These are phyloP conservation scores for Apeira syringaria DNA, from an alignment of 2,888 invertebrate genomes.

Conservation along the genomic window DNA sequence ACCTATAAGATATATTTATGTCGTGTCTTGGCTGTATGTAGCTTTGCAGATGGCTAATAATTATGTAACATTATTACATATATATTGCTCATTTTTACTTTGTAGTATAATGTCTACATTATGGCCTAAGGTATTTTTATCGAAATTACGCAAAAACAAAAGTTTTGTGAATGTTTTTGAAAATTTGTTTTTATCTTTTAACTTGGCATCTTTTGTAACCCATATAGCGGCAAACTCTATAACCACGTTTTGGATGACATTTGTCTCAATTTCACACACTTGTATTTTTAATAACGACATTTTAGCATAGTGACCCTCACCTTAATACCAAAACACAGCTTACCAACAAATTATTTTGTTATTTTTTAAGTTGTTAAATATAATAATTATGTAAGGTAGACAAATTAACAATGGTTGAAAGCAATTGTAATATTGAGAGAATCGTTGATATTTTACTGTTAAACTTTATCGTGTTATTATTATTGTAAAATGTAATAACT, in stretches of 20 bases:
- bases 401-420: slow-evolving; percentile 64
- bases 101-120: no score
- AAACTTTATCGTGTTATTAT: slow-evolving; percentile 68
- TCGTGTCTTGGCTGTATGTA: no score
- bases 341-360: slow-evolving; percentile 76
- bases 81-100: no score
- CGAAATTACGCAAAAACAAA: no score
- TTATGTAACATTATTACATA: no score
- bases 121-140: no score
- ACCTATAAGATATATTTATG: no score
- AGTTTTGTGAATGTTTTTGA: no score
- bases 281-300: slow-evolving; percentile 21
- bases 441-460: slow-evolving; percentile 76
- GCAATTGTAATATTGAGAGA: slow-evolving; percentile 50
- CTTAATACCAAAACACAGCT: slow-evolving; percentile 83
- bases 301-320: slow-evolving; percentile 78
- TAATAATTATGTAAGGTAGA: slow-evolving; percentile 70
- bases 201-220: no score
- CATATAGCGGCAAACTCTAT: neutral
- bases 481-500: slow-evolving; percentile 58
- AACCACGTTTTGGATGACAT: neutral
- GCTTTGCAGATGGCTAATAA: no score
- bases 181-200: no score
- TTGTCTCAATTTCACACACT: slow-evolving; percentile 36
- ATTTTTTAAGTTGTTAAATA: slow-evolving; percentile 76